Conservation (phyloP, 2,113 vertebrate species). For the Notechis scutatus region DNA sequence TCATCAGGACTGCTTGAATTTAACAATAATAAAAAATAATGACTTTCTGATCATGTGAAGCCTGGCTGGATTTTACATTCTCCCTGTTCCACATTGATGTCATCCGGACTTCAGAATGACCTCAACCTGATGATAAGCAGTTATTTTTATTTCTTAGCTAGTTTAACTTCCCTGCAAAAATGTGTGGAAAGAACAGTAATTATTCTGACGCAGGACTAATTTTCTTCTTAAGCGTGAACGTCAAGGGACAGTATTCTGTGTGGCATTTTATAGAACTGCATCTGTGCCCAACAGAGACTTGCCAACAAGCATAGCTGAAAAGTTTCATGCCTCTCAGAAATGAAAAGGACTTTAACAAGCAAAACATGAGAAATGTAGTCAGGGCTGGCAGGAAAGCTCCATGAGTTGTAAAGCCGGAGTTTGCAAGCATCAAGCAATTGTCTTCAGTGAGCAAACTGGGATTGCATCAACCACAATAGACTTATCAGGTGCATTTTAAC, state of each 20-base stretch:
- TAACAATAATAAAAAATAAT: neutral
- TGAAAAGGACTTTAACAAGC: slow-evolving; percentile 4
- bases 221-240: neutral
- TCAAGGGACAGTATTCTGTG: neutral
- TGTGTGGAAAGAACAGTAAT: neutral
- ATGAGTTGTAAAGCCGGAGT: neutral
- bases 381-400: neutral
- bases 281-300: neutral
- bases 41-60: neutral
- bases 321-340: slow-evolving; percentile 4
- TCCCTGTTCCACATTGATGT: neutral
- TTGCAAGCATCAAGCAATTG: slow-evolving; percentile 23
- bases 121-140: neutral
- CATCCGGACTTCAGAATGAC: neutral
- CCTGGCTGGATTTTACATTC: neutral
- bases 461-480: slow-evolving; percentile 11
- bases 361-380: neutral
- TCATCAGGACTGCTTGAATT: neutral
- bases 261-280: neutral
- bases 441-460: slow-evolving; percentile 2
- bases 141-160: neutral
- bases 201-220: neutral
- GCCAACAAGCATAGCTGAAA: neutral
- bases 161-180: fast-evolving
- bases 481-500: neutral